Conservation (phyloP, 2,888 invertebrate genomes). For the Ichneumoninae sp. region DNA sequence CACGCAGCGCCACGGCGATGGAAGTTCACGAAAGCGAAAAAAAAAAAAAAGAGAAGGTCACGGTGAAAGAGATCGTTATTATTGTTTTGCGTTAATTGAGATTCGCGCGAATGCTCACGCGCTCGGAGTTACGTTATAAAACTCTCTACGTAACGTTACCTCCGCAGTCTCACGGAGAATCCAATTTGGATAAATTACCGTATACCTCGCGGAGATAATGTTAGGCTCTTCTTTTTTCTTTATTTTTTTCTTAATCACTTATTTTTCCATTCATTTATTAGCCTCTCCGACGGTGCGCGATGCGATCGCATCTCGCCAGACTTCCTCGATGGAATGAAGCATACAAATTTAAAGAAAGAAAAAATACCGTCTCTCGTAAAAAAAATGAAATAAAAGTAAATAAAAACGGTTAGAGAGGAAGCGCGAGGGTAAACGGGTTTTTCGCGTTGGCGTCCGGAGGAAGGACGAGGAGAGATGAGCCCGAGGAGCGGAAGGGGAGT, state of each 20-base stretch:
- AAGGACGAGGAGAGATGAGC: slow-evolving; percentile 31
- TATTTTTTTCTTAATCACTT: slow-evolving; percentile 27
- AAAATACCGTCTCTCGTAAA: slow-evolving; percentile 13
- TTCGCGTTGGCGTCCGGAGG: slow-evolving; percentile 37
- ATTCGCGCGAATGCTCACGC: slow-evolving; percentile 29
- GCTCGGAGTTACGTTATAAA: slow-evolving; percentile 35
- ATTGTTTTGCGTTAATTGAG: slow-evolving; percentile 61
- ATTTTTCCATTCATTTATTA: slow-evolving; percentile 26
- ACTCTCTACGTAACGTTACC: slow-evolving; percentile 41
- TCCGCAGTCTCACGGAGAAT: slow-evolving; percentile 52
- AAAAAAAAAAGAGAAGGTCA: slow-evolving; percentile 57
- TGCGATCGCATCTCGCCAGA: slow-evolving; percentile 11
- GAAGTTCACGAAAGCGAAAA: slow-evolving; percentile 9
- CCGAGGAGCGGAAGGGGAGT: slow-evolving; percentile 48
- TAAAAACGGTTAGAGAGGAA: slow-evolving; percentile 20
- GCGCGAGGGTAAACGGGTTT: slow-evolving; percentile 52
- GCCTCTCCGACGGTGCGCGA: not conserved
- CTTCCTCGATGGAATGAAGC: slow-evolving; percentile 41
- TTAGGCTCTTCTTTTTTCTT: slow-evolving; percentile 22
- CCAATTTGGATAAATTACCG: slow-evolving; percentile 62
- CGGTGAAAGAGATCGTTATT: slow-evolving; percentile 57
- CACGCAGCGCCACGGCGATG: not conserved
- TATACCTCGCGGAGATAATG: slow-evolving; percentile 12
- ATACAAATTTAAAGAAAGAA: slow-evolving; percentile 1
- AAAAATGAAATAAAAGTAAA: slow-evolving; percentile 12